Conservation (phyloP, 2,797 vertebrate genomes). For the Hydrolagus colliei region DNA sequence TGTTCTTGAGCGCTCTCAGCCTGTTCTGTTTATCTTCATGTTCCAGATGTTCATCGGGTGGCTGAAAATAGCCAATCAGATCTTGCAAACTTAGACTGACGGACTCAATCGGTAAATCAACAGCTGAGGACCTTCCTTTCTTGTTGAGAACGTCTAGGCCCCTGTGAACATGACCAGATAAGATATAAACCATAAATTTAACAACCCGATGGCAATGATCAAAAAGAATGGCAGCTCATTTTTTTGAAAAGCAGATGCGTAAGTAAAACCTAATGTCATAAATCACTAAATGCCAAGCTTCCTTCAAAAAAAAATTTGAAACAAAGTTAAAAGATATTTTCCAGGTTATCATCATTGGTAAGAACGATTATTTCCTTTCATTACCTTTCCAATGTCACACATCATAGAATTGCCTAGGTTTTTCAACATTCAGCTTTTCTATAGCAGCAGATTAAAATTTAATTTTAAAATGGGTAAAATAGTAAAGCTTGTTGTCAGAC, state of each 20-base stretch:
- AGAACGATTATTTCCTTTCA: neutral
- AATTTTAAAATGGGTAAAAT: too few relatives aligned
- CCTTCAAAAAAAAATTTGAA: neutral
- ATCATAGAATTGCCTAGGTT: too few relatives aligned
- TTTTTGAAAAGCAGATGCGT: too few relatives aligned
- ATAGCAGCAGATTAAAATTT: too few relatives aligned
- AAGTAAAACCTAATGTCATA: neutral
- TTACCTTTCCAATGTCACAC: neutral
- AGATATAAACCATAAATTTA: neutral
- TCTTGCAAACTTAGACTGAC: slow-evolving; percentile 84
- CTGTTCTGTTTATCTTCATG: slow-evolving; percentile 91
- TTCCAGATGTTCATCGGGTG: slow-evolving; percentile 82
- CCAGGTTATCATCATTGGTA: neutral
- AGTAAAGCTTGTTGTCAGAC: too few relatives aligned
- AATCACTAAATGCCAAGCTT: neutral
- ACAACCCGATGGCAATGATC: neutral
- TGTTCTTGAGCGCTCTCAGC: slow-evolving; percentile 84
- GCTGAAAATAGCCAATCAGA: slow-evolving; percentile 89
- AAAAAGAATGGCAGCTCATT: neutral
- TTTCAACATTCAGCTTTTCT: too few relatives aligned
- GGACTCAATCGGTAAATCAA: slow-evolving; percentile 83
- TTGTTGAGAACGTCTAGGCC: slow-evolving; percentile 79
- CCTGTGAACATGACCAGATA: slow-evolving; percentile 47
- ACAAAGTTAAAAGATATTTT: neutral
- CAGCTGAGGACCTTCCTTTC: slow-evolving; percentile 61